phyloP scores from a whole-genome alignment of 1,140 invertebrate genomes.

The Trichonephila clavipes region DNA sequence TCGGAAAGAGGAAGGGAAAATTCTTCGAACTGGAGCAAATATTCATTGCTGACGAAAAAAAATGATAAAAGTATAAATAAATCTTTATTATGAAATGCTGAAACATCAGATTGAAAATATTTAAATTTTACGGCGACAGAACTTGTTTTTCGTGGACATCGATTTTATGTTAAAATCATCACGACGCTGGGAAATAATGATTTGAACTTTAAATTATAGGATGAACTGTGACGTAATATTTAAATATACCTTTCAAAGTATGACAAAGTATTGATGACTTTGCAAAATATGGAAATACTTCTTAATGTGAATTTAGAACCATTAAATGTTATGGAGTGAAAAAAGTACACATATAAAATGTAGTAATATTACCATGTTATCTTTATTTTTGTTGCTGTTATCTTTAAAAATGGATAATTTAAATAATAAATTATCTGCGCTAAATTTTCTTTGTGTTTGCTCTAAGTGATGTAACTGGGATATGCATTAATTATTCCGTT shows the following conservation, averaged over 20 bases:
- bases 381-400: too few species aligned
- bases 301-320: neutral
- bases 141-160: neutral
- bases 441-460: too few species aligned
- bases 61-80: neutral
- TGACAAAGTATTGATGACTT: neutral
- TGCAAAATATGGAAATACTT: neutral
- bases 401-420: too few species aligned
- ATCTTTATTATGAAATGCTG: slow-evolving; percentile 24
- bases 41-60: neutral
- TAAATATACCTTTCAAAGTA: neutral
- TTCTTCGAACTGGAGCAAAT: neutral
- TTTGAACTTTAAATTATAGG: neutral
- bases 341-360: too few species aligned
- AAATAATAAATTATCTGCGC: too few species aligned
- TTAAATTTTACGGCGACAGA: neutral
- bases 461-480: too few species aligned
- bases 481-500: too few species aligned
- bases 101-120: slow-evolving; percentile 28
- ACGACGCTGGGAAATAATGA: neutral
- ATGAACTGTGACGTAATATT: neutral
- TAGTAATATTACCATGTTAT: too few species aligned
- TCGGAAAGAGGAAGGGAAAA: neutral
- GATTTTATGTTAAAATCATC: neutral
- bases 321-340: too few species aligned